Evolutionary conservation across 2,888 invertebrate genomes (phyloP).

Genomic region (Proisotoma minuta): DNA sequence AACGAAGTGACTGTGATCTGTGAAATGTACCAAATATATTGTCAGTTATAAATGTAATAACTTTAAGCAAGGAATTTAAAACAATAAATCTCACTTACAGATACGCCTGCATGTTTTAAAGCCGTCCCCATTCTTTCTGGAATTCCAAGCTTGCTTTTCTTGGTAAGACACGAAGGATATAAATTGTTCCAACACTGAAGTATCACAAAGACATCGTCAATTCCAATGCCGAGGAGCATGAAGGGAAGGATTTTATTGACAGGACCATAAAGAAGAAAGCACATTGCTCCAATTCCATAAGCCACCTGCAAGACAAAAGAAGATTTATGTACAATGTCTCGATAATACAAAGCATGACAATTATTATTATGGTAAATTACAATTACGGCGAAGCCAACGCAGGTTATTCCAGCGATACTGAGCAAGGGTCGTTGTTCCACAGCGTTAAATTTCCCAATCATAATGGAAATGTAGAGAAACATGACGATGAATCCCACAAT

Average conservation of each 20-base stretch:
- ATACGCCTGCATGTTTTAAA: slow-evolving; percentile 73
- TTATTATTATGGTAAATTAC: slow-evolving; percentile 65
- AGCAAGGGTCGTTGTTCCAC: slow-evolving; percentile 67
- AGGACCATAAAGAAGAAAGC: slow-evolving; percentile 71
- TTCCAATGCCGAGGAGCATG: slow-evolving; percentile 69
- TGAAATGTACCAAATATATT: too few relatives aligned
- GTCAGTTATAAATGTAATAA: too few relatives aligned
- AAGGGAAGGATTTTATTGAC: slow-evolving; percentile 79
- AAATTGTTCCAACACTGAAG: slow-evolving; percentile 68
- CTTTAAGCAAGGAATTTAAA: too few relatives aligned
- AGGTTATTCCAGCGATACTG: slow-evolving; percentile 63
- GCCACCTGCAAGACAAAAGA: too few relatives aligned
- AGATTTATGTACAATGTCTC: too few relatives aligned
- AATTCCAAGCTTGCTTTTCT: slow-evolving; percentile 51
- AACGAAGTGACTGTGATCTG: slow-evolving; percentile 75
- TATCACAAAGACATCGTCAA: slow-evolving; percentile 81
- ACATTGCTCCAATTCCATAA: slow-evolving; percentile 57
- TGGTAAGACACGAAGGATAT: slow-evolving; percentile 5
- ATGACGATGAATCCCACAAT: slow-evolving; percentile 64
- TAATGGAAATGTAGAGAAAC: slow-evolving; percentile 67
- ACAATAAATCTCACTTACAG: too few relatives aligned
- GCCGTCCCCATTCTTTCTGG: slow-evolving; percentile 63
- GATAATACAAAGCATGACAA: too few relatives aligned
- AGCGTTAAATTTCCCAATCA: slow-evolving; percentile 69
- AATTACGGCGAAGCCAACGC: slow-evolving; percentile 68